Evolutionary conservation across 2,888 invertebrate species (phyloP).

Genomic region (Megaustenia siamemsis): DNA sequence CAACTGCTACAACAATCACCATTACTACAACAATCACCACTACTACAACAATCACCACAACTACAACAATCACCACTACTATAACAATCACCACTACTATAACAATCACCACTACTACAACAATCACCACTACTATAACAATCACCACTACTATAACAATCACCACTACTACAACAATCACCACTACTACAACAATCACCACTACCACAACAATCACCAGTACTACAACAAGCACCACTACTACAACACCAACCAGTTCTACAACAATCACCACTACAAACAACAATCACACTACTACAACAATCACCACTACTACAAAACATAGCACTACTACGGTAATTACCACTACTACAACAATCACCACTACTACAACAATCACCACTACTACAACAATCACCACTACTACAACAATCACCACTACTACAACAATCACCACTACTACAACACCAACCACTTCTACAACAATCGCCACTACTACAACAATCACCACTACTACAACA

Average conservation of each 20-base stretch:
- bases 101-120: slow-evolving; percentile 30
- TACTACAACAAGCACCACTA: background rate
- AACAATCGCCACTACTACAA: slow-evolving; percentile 29
- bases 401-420: background rate
- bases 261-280: slow-evolving; percentile 35
- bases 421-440: background rate
- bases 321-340: background rate
- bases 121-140: slow-evolving; percentile 33
- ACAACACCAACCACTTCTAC: slow-evolving; percentile 26
- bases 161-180: slow-evolving; percentile 29
- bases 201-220: slow-evolving; percentile 32
- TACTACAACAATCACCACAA: slow-evolving; percentile 40
- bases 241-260: slow-evolving; percentile 33
- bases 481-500: slow-evolving; percentile 32
- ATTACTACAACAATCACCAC: slow-evolving; percentile 27
- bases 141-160: slow-evolving; percentile 41
- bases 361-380: background rate
- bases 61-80: slow-evolving; percentile 28
- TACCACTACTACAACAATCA: background rate
- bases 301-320: background rate
- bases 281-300: background rate
- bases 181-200: slow-evolving; percentile 37
- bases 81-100: slow-evolving; percentile 38
- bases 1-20: slow-evolving; percentile 31
- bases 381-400: background rate